Percentiles rank a stretch among this genome's conserved stretches.
Conservation (phyloP, 1,140 invertebrate species). For the Tribolium castaneum region DNA sequence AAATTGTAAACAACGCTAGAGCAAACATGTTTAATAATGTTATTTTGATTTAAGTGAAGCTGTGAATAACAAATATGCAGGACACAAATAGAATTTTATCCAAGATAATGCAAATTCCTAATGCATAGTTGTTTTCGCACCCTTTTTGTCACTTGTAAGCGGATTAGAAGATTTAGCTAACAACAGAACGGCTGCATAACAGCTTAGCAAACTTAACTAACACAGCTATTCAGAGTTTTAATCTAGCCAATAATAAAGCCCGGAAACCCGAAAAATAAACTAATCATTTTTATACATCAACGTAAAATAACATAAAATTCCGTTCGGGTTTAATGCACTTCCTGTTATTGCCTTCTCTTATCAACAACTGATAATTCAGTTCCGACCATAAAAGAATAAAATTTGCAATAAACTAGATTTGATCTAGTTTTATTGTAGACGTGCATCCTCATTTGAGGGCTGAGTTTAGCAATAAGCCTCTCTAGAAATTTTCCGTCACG, state of each 20-base stretch:
- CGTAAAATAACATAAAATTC: not conserved
- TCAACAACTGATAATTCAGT: not conserved
- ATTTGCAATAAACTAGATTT: not conserved
- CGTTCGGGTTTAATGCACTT: not conserved
- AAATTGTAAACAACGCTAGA: too few species aligned
- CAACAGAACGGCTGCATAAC: not conserved
- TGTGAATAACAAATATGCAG: too few species aligned
- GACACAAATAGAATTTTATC: too few species aligned
- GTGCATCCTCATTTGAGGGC: not conserved
- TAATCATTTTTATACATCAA: not conserved
- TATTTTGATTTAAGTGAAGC: too few species aligned
- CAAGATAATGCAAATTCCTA: not conserved
- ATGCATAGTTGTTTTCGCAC: not conserved
- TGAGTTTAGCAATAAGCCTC: not conserved
- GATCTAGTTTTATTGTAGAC: not conserved
- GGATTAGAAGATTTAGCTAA: not conserved
- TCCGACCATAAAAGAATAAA: not conserved
- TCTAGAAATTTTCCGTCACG: not conserved
- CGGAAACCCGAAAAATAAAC: not conserved
- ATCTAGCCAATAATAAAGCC: not conserved
- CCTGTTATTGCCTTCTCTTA: not conserved
- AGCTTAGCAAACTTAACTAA: not conserved
- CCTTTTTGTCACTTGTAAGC: not conserved
- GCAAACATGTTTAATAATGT: too few species aligned
- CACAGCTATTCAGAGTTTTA: not conserved